Evolutionary conservation across 2,888 invertebrate genomes (phyloP), one percentile per base, ranked within the genome.

Genomic region (Chrysina gloriosa): DNA sequence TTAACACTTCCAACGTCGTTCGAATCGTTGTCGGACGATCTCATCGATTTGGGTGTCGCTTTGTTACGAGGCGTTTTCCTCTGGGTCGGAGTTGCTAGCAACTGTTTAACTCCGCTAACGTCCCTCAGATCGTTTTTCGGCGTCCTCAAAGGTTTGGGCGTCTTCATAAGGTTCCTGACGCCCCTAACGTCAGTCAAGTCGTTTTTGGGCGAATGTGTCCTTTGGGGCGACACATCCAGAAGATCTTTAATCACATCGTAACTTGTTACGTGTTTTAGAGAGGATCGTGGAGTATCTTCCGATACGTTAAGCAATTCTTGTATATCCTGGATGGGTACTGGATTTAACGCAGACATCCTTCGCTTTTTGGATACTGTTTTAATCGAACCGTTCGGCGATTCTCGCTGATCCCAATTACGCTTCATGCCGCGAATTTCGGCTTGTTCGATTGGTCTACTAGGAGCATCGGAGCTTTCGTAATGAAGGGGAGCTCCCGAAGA

Each of bases 111-210:
- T 54, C 83, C 80, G 1, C 48, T 64, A 7, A 84, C 79, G 65
- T 84, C 79, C 19, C 78, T 80, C 14, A 84, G 72, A 61, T 80
- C 79, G 69, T 85, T 84, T 47, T 71, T 78, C 0, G 11, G 50
- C 14, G 7, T 9, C 31, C 42, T 73, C 2, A 75, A 77, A 7
- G 76, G 71, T 65, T 68, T 73, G 25, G 70, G 72, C 1, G 71
- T 70, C 39, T 69, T 71, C 16, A 79, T 71, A 2, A 79, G 39
- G 16, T 72, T 67, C 21, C 75, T 75, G 2, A 79, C 73, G 5
- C 77, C 78, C 39, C 50, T 69, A 3, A 80, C 69, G 31, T 77
- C 65, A 3, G 67, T 67, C 9, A 78, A 69, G 65, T 76, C 75
- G 67, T 74, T 76, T 27, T 65, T 52, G 1, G 77, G 77, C 0